A percentile compares a stretch with the other conserved stretches of the same genome.
phyloP scores from a whole-genome alignment of 2,888 invertebrate genomes.

The Caenorhabditis japonica region DNA sequence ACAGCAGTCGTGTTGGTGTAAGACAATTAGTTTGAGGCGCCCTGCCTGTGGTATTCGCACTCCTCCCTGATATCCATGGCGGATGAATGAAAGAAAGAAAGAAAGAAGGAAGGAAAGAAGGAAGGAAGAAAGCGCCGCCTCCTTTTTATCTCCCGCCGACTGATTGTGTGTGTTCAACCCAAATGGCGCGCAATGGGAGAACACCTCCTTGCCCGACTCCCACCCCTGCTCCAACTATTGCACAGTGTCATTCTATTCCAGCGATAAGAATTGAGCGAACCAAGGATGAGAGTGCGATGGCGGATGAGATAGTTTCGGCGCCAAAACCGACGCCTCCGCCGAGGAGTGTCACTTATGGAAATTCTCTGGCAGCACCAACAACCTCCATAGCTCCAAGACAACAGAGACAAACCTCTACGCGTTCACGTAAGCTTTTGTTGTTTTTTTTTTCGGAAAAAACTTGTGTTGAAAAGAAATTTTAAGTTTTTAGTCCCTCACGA shows the following conservation, averaged over 20 bases:
- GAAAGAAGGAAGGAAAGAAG: no score
- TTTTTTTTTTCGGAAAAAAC: not conserved
- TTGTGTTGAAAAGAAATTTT: not conserved
- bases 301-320: constrained; percentile 23
- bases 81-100: no score
- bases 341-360: constrained; percentile 30
- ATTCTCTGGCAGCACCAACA: constrained; percentile 16
- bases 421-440: constrained; percentile 37
- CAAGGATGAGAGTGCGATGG: constrained; percentile 22
- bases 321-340: constrained; percentile 43
- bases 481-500: not conserved
- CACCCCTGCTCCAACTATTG: constrained; percentile 28
- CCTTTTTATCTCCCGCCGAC: constrained; percentile 8
- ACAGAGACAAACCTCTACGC: constrained; percentile 43
- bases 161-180: no score
- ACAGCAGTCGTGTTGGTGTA: constrained; percentile 58
- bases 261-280: constrained; percentile 41
- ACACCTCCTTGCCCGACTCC: constrained; percentile 42
- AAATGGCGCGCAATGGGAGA: constrained; percentile 53
- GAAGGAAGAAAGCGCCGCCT: constrained; percentile 14
- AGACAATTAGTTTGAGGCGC: constrained; percentile 56
- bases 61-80: constrained; percentile 35
- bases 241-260: constrained; percentile 36
- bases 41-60: constrained; percentile 49
- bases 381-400: constrained; percentile 20